phyloP scores from a whole-genome alignment of 2,113 vertebrate genomes.

The Actenoides hombroni region DNA sequence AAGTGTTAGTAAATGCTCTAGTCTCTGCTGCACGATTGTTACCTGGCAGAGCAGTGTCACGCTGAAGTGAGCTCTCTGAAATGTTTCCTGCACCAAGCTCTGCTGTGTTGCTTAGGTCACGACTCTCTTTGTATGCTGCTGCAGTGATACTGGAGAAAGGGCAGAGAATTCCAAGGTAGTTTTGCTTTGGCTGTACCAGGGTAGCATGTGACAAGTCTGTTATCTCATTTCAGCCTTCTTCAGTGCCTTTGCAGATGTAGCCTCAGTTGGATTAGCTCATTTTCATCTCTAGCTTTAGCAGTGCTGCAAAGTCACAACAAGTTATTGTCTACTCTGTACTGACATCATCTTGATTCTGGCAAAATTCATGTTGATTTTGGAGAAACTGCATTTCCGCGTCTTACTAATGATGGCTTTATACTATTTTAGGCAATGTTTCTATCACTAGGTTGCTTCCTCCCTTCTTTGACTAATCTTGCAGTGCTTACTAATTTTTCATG shows the following conservation, averaged over 20 bases:
- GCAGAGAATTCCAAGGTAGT: not conserved
- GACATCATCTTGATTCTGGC: not conserved
- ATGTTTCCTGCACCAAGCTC: not conserved
- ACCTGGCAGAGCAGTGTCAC: not conserved
- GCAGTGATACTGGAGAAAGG: not conserved
- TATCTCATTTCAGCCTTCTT: not conserved
- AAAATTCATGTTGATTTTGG: not conserved
- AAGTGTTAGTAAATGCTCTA: not conserved
- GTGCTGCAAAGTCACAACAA: not conserved
- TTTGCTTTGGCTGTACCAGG: not conserved
- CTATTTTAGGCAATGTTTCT: not conserved
- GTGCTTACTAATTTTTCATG: not conserved
- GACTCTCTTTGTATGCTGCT: not conserved
- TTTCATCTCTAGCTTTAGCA: not conserved
- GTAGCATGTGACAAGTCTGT: not conserved
- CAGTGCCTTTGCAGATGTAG: not conserved
- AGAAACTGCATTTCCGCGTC: not conserved
- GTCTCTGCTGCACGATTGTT: not conserved
- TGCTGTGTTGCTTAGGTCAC: not conserved
- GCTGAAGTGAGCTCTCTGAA: not conserved
- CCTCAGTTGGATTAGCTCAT: not conserved
- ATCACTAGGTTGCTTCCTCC: not conserved
- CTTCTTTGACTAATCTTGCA: not conserved
- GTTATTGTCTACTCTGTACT: not conserved
- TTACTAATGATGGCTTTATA: not conserved